A percentile compares a stretch with the other conserved stretches of the same genome.
Evolutionary conservation across 2,888 invertebrate species (phyloP).

Genomic region (Pedicia rivosa): DNA sequence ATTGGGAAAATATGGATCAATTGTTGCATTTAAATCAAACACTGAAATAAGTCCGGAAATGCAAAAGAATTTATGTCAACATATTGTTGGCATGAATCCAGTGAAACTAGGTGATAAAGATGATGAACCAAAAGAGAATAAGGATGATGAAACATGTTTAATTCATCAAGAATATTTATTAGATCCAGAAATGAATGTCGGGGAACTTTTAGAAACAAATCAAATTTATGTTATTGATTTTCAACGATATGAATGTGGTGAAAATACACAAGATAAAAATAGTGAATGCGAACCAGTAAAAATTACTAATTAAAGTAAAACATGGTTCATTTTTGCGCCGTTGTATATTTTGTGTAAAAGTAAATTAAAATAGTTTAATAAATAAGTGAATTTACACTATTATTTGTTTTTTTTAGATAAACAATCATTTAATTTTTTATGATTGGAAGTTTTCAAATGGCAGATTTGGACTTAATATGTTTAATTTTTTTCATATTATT

Average conservation of each 20-base stretch:
- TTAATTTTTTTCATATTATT: too few species aligned
- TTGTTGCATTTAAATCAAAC: slow-evolving; percentile 49
- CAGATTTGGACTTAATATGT: too few species aligned
- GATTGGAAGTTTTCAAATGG: too few species aligned
- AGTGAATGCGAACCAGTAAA: too few species aligned
- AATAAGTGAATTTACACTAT: too few species aligned
- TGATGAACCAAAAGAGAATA: slow-evolving; percentile 44
- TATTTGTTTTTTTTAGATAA: too few species aligned
- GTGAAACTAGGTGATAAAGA: slow-evolving; percentile 49
- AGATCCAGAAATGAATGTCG: slow-evolving; percentile 58
- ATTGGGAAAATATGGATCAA: slow-evolving; percentile 71
- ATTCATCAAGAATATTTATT: slow-evolving; percentile 78
- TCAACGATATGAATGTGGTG: slow-evolving; percentile 78
- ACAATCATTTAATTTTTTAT: too few species aligned
- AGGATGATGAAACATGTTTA: slow-evolving; percentile 63
- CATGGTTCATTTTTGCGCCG: too few species aligned
- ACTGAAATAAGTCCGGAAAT: slow-evolving; percentile 31
- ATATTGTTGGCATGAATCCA: slow-evolving; percentile 82
- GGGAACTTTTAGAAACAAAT: slow-evolving; percentile 50
- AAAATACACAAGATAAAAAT: slow-evolving; percentile 19
- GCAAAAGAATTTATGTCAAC: slow-evolving; percentile 73
- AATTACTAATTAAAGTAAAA: too few species aligned
- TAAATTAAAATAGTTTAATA: too few species aligned
- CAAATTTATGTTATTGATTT: slow-evolving; percentile 59
- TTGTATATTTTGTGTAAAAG: too few species aligned